phyloP scores from a whole-genome alignment of 2,888 invertebrate genomes.

The Andricus quercusramuli region DNA sequence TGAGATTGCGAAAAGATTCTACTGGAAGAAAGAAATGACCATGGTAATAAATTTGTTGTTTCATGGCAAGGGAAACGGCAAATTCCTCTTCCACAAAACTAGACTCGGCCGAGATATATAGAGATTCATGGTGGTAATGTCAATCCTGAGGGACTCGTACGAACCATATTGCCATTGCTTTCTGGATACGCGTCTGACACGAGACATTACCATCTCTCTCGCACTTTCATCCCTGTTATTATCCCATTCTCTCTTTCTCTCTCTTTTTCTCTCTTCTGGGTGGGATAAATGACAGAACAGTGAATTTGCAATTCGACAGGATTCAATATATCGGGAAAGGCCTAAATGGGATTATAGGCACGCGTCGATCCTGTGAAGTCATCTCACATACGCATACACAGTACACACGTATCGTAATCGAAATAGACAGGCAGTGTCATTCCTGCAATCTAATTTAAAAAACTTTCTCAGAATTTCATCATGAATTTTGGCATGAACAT shows the following conservation, averaged over 20 bases:
- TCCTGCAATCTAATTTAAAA: constrained; percentile 16
- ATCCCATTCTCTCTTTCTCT: background rate
- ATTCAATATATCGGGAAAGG: constrained; percentile 39
- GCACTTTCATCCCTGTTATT: background rate
- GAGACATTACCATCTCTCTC: constrained; percentile 42
- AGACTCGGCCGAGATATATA: background rate
- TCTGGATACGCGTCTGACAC: constrained; percentile 41
- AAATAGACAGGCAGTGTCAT: constrained; percentile 14
- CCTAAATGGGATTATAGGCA: constrained; percentile 38
- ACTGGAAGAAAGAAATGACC: constrained; percentile 9
- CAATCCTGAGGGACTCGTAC: constrained; percentile 35
- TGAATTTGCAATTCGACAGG: constrained; percentile 34
- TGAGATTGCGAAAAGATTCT: constrained; percentile 1
- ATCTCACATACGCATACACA: background rate
- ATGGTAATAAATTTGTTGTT: constrained; percentile 14
- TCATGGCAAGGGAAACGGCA: constrained; percentile 13
- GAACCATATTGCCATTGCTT: constrained; percentile 35
- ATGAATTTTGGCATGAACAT: background rate
- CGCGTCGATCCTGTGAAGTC: constrained; percentile 32
- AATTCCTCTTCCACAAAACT: constrained; percentile 13
- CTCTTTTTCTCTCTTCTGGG: background rate
- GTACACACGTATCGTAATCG: constrained; percentile 7
- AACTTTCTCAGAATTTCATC: background rate
- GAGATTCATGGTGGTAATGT: constrained; percentile 28
- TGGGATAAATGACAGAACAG: constrained; percentile 37